A percentile compares a stretch with the other conserved stretches of the same genome.
Evolutionary conservation across 2,888 invertebrate genomes (phyloP).

Genomic region (Nemotelus nigrinus): DNA sequence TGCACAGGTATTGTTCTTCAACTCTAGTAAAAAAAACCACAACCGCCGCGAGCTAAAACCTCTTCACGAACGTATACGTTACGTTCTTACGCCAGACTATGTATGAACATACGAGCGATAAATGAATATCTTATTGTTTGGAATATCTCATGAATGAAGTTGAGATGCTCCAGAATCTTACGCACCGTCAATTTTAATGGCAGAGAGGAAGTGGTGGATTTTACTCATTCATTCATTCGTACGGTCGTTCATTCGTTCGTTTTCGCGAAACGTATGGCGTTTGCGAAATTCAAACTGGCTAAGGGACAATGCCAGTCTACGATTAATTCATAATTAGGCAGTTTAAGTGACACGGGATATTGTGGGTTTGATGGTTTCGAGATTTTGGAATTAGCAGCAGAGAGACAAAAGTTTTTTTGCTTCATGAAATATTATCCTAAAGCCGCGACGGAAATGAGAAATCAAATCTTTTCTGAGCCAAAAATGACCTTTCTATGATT

Average conservation of each 20-base stretch:
- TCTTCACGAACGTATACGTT: slow-evolving; percentile 13
- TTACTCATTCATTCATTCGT: slow-evolving; percentile 23
- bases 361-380: no score
- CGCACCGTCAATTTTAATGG: slow-evolving; percentile 36
- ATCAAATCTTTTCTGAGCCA: no score
- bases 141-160: slow-evolving; percentile 38
- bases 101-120: not conserved
- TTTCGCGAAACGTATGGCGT: slow-evolving; percentile 1
- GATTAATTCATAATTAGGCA: slow-evolving; percentile 28
- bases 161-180: slow-evolving; percentile 38
- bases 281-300: not conserved
- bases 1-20: slow-evolving; percentile 27
- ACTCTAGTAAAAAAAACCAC: slow-evolving; percentile 25
- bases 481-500: no score
- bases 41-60: slow-evolving; percentile 16
- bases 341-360: slow-evolving; percentile 18
- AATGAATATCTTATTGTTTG: slow-evolving; percentile 6
- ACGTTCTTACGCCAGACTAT: no score
- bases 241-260: slow-evolving; percentile 12
- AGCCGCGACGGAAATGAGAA: no score
- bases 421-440: no score
- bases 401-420: no score
- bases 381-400: no score
- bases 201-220: slow-evolving; percentile 29
- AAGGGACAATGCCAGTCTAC: not conserved